Evolutionary conservation across 2,797 vertebrate genomes (phyloP), one percentile per base, ranked within the genome.

Genomic region (Amphiprion clarkii): DNA sequence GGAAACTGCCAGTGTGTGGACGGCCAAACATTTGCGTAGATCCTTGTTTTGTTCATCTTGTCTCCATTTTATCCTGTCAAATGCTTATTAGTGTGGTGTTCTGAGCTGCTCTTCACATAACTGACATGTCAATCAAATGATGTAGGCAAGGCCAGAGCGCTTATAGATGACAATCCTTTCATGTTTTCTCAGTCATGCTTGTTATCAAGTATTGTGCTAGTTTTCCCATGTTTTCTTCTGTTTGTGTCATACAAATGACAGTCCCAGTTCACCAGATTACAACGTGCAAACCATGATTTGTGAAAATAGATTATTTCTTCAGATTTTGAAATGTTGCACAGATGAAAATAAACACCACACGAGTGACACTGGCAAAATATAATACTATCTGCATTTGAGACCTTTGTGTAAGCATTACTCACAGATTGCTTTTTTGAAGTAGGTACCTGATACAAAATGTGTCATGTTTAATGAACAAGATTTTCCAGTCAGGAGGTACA

Each of bases 1-100:
- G 64, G 55, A 71, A 87, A 74, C 76, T 69, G 64, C 44, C 57
- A 8, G 71, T 66, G 75, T 66, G 71, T 29, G 69, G 71, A 80
- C 5, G 59, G 49, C 23, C 25, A 74, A 79, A 83, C 75, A 64
- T 59, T 63, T 49, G 0, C 2, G 6, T 46, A 56, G 52, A 33
- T 71, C 46, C 53, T 63, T 11, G n/a, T 60, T 76, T 75, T 62
- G 40, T 60, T 81, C 36, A 67, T 19, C 29, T 63, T 31, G 49
- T 76, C 79, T 72, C 31, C 3, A 21, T 33, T 61, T 39, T 62
- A 3, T 6, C 23, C 23, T 19, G 9, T 23, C n/a, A 53, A 72
- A 27, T 3, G 3, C 5, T 66, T 27, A 39, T 33, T 67, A 31
- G 4, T 64, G 52, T 46, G 42, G 3, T 11, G 42, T 56, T 63